phyloP scores from a whole-genome alignment of 2,888 invertebrate genomes.

The Idaea biselata region DNA sequence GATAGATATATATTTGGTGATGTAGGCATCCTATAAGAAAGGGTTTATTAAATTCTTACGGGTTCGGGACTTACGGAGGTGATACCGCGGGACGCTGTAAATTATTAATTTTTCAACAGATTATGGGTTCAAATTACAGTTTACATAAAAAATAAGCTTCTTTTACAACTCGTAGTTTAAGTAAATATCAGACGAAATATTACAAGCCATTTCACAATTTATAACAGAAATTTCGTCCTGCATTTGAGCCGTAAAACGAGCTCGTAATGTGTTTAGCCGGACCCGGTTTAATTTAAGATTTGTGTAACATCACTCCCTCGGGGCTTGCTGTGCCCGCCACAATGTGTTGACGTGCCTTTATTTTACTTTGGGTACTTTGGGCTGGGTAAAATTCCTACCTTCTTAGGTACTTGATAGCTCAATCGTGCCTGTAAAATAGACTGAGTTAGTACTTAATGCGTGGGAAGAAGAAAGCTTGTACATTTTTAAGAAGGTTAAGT shows the following conservation, averaged over 20 bases:
- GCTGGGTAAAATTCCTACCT: neutral
- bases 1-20: no score
- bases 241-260: neutral
- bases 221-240: neutral
- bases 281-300: neutral
- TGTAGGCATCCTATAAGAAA: no score
- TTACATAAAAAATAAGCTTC: no score
- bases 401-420: neutral
- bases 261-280: neutral
- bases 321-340: neutral
- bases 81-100: no score
- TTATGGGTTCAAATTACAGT: no score
- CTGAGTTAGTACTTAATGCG: neutral
- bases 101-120: no score
- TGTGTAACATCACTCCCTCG: neutral
- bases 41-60: no score
- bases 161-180: no score
- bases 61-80: no score
- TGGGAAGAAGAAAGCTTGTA: neutral
- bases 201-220: neutral
- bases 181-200: neutral
- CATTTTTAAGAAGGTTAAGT: neutral
- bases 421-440: neutral
- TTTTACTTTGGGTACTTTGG: slow-evolving; percentile 1
- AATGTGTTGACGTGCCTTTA: neutral